Evolutionary conservation across 2,113 vertebrate species (phyloP).

Genomic region (Protobothrops mucrosquamatus): DNA sequence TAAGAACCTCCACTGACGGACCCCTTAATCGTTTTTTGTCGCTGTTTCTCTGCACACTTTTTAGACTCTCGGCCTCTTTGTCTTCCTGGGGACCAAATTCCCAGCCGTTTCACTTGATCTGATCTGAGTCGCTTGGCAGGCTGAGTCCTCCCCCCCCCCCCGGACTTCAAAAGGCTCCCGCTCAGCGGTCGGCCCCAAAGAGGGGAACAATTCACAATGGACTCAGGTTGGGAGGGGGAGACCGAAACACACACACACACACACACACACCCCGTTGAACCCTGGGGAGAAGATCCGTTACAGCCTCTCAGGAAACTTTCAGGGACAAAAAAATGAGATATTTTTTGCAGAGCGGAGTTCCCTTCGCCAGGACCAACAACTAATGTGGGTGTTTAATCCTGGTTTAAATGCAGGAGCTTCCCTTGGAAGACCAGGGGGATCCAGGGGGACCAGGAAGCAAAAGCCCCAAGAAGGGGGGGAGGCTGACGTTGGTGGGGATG

Average conservation of each 20-base stretch:
- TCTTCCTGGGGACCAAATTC: background rate
- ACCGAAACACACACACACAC: too few relatives aligned
- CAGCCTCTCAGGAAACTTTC: background rate
- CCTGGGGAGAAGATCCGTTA: background rate
- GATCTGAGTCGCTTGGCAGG: background rate
- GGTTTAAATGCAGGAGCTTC: background rate
- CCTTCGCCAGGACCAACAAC: fast-evolving
- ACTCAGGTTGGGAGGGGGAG: background rate
- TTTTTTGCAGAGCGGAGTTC: background rate
- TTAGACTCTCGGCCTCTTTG: background rate
- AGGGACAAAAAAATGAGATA: background rate
- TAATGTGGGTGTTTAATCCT: background rate
- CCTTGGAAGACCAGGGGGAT: too few relatives aligned
- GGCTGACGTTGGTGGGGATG: too few relatives aligned
- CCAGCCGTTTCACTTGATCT: background rate
- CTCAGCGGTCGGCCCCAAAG: background rate
- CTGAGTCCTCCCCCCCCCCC: fast-evolving
- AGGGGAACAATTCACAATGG: background rate
- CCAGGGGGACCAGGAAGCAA: too few relatives aligned
- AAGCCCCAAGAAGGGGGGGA: too few relatives aligned
- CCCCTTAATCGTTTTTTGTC: too few relatives aligned
- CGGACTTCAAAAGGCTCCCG: background rate
- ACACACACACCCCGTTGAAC: background rate
- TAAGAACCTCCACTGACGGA: too few relatives aligned
- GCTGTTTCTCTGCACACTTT: too few relatives aligned